Evolutionary conservation across 2,113 vertebrate species (phyloP).

Genomic region (Lophochroa leadbeateri): DNA sequence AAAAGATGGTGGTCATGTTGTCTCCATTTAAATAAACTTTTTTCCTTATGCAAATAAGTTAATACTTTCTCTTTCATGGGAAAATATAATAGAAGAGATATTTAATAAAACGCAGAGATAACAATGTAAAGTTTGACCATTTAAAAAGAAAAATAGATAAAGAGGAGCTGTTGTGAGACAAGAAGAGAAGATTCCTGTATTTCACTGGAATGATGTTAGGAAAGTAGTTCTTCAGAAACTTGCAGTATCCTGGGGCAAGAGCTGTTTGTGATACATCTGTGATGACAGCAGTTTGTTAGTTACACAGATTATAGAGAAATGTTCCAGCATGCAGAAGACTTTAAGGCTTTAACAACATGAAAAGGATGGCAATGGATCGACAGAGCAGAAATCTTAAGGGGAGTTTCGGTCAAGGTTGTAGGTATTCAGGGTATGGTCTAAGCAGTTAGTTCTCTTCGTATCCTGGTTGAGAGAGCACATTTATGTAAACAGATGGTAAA

Average conservation of each 20-base stretch:
- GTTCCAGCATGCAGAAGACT: constrained; percentile 67
- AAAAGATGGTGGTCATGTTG: not conserved
- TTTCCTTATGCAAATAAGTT: not conserved
- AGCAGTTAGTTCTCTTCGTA: not conserved
- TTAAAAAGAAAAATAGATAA: not conserved
- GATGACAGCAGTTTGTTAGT: constrained; percentile 66
- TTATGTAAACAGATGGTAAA: not conserved
- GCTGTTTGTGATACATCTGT: constrained; percentile 54
- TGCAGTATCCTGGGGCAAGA: constrained; percentile 62
- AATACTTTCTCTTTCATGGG: not conserved
- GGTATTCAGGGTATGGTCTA: not conserved
- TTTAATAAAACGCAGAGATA: not conserved
- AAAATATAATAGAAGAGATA: not conserved
- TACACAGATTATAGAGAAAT: constrained; percentile 47
- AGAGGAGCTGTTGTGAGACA: not conserved
- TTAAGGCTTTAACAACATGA: constrained; percentile 24
- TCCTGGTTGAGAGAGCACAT: not conserved
- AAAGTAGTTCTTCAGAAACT: constrained; percentile 61
- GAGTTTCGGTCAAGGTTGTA: not conserved
- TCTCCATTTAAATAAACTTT: not conserved
- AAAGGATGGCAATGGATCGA: not conserved
- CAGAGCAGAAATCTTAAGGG: constrained; percentile 34
- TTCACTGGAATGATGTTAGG: constrained; percentile 14
- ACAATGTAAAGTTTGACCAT: not conserved
- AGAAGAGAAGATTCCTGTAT: not conserved